Evolutionary conservation across 2,797 vertebrate species (phyloP), one percentile per base, ranked within the genome.

Genomic region (Discoglossus pictus): DNA sequence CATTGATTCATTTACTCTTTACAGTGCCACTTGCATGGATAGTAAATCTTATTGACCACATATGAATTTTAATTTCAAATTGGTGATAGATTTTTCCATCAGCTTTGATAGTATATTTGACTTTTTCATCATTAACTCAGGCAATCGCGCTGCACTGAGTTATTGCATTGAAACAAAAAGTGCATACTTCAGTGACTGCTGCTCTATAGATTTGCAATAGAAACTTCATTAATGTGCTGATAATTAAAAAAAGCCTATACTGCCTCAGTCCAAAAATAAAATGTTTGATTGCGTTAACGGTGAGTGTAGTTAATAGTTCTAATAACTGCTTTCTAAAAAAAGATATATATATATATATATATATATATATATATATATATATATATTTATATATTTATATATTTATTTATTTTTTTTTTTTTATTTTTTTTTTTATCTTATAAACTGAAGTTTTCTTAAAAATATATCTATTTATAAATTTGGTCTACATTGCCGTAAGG

Each of bases 11-110:
- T 91, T 91, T 89, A 87, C 88, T 91, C 92, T 92, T 87, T 89
- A 90, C 90, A 87, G 90, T 89, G 63, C 88, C 86, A 91, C 89
- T 90, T 83, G 88, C 86, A 89, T 91, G 87, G 91, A 91, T 92
- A 92, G 93, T 92, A 93, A 94, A 94, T 93, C 90, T 91, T 92
- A 91, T 93, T 88, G 89, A 93, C 92, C 90, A 90, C 88, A 93
- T 93, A 94, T 93, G 89, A 90, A 92, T 94, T 96, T 93, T 92
- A 93, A 92, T 95, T 94, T 92, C 86, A 92, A 91, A 93, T 88
- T 87, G 91, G 86, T 88, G 85, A 95, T 97, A 88, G 91, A 93
- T 96, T 96, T 95, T 93, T 91, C 92, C 90, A 92, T 93, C 91
- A 89, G 89, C 92, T 90, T 90, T 93, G 88, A 93, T 91, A 91